Evolutionary conservation across 2,113 vertebrate species (phyloP).

Genomic region (Tragelaphus buxtoni): DNA sequence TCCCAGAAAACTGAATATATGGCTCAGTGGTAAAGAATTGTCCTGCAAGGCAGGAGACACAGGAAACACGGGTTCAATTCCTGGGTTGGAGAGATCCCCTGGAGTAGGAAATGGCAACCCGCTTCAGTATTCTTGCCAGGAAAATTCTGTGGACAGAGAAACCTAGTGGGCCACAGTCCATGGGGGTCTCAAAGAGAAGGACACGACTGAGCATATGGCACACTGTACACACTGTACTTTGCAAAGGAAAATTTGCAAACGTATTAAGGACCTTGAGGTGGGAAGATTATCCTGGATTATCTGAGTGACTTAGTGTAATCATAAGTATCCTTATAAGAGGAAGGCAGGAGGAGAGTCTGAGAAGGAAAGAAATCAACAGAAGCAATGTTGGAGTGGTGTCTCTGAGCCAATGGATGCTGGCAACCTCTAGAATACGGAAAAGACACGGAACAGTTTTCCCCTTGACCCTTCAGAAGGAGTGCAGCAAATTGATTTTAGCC

Average conservation of each 20-base stretch:
- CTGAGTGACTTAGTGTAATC: background rate
- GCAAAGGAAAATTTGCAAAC: background rate
- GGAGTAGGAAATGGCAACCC: background rate
- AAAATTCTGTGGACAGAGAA: background rate
- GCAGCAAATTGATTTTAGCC: background rate
- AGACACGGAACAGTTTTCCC: background rate
- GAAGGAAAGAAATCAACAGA: background rate
- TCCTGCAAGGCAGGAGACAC: background rate
- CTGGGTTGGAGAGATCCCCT: background rate
- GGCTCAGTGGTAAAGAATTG: background rate
- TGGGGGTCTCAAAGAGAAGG: background rate
- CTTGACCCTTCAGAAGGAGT: background rate
- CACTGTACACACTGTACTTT: background rate
- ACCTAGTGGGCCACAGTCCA: background rate
- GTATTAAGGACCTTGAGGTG: background rate
- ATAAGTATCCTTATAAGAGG: background rate
- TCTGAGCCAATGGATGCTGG: background rate
- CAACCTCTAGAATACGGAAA: background rate
- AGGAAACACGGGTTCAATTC: background rate
- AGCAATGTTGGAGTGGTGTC: background rate
- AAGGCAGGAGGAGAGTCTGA: background rate
- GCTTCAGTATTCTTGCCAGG: background rate
- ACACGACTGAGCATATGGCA: rapidly evolving
- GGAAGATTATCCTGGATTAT: background rate
- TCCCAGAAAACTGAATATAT: background rate